Conservation (phyloP, 2,113 vertebrate species). For the Gallinago jamesoni region DNA sequence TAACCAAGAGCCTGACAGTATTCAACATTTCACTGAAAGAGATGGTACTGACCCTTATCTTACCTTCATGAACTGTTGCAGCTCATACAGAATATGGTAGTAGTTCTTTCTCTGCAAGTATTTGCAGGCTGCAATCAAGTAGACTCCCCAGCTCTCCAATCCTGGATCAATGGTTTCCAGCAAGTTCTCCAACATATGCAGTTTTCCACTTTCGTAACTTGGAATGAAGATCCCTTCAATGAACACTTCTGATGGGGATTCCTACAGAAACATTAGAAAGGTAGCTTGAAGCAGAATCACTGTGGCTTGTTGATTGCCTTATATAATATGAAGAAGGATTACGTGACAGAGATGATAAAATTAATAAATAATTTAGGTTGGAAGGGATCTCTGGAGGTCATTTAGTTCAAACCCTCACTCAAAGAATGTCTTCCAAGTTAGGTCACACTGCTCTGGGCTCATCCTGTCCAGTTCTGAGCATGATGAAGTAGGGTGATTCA, state of each 20-base stretch:
- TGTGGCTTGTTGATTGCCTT: background rate
- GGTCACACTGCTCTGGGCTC: background rate
- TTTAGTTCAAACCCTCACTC: background rate
- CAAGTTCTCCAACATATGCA: constrained; percentile 86
- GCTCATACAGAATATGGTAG: constrained; percentile 92
- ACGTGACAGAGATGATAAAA: background rate
- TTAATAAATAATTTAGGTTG: background rate
- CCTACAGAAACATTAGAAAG: constrained; percentile 71
- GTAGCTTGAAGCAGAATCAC: background rate
- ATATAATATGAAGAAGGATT: background rate
- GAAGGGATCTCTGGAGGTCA: background rate
- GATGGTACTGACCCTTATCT: background rate
- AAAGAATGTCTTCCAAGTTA: background rate
- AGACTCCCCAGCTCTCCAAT: constrained; percentile 87
- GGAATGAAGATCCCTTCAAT: constrained; percentile 91
- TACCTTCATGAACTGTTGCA: constrained; percentile 98
- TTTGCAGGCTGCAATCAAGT: constrained; percentile 93
- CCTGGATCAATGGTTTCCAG: constrained; percentile 88
- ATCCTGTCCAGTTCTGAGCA: background rate
- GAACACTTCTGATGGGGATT: constrained; percentile 91
- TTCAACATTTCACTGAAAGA: background rate
- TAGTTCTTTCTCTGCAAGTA: constrained; percentile 89
- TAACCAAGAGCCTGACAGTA: background rate
- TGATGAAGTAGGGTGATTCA: background rate
- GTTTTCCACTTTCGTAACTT: constrained; percentile 85